Base-by-base conservation (phyloP, 2,113 vertebrate species). In the Stegostoma tigrinum region DNA sequence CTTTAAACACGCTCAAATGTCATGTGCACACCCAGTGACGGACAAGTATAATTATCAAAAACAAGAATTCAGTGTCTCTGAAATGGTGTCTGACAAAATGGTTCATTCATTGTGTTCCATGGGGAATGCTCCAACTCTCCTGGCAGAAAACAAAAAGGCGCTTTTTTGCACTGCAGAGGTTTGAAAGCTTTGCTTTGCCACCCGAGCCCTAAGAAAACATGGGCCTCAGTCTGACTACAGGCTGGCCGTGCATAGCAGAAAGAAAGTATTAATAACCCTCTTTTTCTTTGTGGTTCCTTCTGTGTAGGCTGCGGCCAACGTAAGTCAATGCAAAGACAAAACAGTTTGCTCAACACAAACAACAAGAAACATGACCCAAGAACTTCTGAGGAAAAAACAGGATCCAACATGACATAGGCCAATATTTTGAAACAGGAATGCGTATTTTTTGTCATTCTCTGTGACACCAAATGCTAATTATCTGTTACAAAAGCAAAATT, bases 141-240 rank as follows among this genome's bases (percentile, higher is more conserved):
- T 98, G 97, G 97, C 97, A 97, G 98, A 98, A 98, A 98, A 99
- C 98, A 99, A 99, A 99, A 99, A 98, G 97, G 98, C 97, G 98
- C 97, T 98, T 99, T 99, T 98, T 98, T 97, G 96, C 61, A 97
- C 97, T 97, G 97, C 98, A 96, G 97, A 98, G 98, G 98, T 98
- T 98, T 99, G 98, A 99, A 99, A 98, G 98, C 98, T 99, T 98
- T 98, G 98, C 98, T 99, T 98, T 99, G 98, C 98, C 98, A 98
- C 99, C 98, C 98, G 97, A 97, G 98, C 98, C 98, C 98, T 99
- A 99, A 98, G 98, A 99, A 99, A 99, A 99, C 99, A 99, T 96
- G 96, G 98, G 97, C 98, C 98, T 97, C 98, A 98, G 98, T 98
- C 98, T 98, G 97, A 97, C 98, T 98, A 98, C 98, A 97, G 98